Conservation (phyloP, 2,888 invertebrate species). For the Sinopyrophorus schimmeli region DNA sequence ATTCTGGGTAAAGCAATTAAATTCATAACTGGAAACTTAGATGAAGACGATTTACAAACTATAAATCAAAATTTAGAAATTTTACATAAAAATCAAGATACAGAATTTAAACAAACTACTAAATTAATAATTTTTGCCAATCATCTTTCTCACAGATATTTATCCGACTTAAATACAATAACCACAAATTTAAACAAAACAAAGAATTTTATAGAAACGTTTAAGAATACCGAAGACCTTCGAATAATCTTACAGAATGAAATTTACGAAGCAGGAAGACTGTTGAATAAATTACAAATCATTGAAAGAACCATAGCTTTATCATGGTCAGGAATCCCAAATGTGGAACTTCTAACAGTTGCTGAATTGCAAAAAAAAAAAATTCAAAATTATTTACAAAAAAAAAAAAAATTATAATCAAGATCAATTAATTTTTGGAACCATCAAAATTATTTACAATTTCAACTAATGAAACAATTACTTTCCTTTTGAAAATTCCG, state of each 20-base stretch:
- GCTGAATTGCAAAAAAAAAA: too few relatives aligned
- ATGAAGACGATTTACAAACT: not conserved
- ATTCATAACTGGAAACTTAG: not conserved
- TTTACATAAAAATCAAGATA: not conserved
- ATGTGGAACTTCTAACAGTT: conserved; percentile 5
- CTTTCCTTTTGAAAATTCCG: conserved; percentile 3
- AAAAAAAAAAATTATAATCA: conserved; percentile 2
- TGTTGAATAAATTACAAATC: not conserved
- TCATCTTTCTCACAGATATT: not conserved
- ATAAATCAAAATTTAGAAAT: not conserved
- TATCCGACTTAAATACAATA: not conserved
- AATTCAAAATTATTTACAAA: not conserved
- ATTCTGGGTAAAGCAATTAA: not conserved
- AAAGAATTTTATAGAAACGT: not conserved
- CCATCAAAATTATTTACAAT: conserved; percentile 5
- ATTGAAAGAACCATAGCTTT: conserved; percentile 2
- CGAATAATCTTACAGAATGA: not conserved
- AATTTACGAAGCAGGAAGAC: conserved; percentile 1
- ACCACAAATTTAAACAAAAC: too few relatives aligned
- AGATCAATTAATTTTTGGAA: conserved; percentile 1
- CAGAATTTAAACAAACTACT: not conserved
- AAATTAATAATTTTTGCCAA: not conserved
- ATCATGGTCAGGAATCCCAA: not conserved
- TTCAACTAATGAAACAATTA: not conserved
- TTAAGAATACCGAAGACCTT: not conserved